These are phyloP conservation scores for Theristicus caerulescens DNA, from an alignment of 2,113 vertebrate genomes.

Conservation along the genomic window DNA sequence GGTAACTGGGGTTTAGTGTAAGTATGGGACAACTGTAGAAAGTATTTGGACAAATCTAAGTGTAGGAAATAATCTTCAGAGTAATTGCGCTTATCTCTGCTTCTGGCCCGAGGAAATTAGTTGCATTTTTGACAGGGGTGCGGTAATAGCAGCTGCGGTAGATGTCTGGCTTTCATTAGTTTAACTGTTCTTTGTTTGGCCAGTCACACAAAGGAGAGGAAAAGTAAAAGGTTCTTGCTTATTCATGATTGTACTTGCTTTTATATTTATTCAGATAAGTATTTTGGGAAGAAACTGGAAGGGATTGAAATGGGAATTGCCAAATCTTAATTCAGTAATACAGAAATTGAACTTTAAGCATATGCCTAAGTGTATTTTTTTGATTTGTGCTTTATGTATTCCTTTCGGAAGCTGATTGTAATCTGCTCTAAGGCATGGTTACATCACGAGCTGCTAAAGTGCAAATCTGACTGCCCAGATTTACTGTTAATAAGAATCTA, in stretches of 20 bases:
- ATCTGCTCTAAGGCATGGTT: background rate
- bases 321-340: background rate
- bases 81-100: background rate
- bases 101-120: background rate
- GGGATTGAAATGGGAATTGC: background rate
- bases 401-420: background rate
- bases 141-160: background rate
- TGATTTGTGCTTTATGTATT: background rate
- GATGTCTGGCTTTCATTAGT: background rate
- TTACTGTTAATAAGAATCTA: background rate
- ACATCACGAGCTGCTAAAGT: background rate
- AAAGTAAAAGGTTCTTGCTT: background rate
- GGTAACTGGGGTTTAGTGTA: background rate
- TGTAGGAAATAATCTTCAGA: background rate
- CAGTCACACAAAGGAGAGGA: background rate
- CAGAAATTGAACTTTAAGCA: background rate
- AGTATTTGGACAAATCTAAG: background rate
- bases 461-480: background rate
- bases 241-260: background rate
- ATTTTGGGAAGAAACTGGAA: background rate
- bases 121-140: background rate
- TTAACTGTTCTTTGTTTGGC: background rate
- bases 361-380: background rate
- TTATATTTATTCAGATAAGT: background rate
- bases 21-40: background rate